phyloP scores from a whole-genome alignment of 2,888 invertebrate genomes.

The Drosophila mercatorum region DNA sequence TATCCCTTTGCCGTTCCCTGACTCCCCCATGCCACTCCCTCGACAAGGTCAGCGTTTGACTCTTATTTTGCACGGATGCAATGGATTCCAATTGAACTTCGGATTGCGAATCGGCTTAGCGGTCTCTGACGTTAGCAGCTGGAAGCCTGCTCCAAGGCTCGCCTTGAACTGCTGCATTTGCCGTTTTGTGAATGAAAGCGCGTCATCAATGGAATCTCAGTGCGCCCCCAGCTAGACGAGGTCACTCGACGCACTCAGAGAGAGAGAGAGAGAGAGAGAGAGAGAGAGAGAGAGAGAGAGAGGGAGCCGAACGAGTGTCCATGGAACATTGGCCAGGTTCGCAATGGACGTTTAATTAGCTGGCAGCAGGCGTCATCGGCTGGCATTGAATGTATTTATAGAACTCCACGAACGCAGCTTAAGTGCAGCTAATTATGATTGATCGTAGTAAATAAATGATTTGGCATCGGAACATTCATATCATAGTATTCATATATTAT shows the following conservation, averaged over 20 bases:
- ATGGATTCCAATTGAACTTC: background rate
- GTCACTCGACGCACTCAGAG: background rate
- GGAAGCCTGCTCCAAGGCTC: background rate
- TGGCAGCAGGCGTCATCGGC: constrained; percentile 18
- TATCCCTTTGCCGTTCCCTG: background rate
- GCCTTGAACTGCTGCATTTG: constrained; percentile 59
- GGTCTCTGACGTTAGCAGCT: constrained; percentile 16
- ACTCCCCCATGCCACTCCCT: background rate
- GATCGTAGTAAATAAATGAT: too few species aligned
- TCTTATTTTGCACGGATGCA: constrained; percentile 2
- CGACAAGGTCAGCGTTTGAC: constrained; percentile 3
- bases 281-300: background rate
- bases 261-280: background rate
- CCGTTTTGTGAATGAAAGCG: constrained; percentile 74
- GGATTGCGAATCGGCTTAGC: constrained; percentile 1
- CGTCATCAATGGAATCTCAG: constrained; percentile 61
- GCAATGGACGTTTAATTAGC: constrained; percentile 19
- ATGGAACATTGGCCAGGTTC: constrained; percentile 20
- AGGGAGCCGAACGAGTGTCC: constrained; percentile 1
- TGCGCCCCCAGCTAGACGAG: constrained; percentile 10
- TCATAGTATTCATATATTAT: background rate
- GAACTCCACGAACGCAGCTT: constrained; percentile 1
- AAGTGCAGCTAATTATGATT: background rate
- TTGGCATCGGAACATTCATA: background rate
- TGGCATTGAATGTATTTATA: constrained; percentile 17